These are phyloP conservation scores for Hemaris fuciformis DNA, from an alignment of 2,888 invertebrate genomes.

Conservation along the genomic window DNA sequence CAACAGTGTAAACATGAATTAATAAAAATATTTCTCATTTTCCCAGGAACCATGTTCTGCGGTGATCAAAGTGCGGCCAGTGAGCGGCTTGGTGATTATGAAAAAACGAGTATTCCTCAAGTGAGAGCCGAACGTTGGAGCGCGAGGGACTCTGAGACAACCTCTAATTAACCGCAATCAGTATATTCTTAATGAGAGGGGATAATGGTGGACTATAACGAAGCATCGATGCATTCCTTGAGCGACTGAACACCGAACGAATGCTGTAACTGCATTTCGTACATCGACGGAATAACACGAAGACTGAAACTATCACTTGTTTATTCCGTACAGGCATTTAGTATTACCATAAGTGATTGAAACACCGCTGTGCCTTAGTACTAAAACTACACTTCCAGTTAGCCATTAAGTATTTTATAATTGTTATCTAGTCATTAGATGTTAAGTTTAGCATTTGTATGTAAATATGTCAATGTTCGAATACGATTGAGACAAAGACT, in stretches of 20 bases:
- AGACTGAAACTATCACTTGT: slow-evolving; percentile 73
- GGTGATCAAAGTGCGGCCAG: slow-evolving; percentile 76
- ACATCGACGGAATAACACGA: slow-evolving; percentile 65
- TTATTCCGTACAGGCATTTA: slow-evolving; percentile 75
- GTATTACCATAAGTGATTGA: slow-evolving; percentile 61
- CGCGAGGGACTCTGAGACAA: slow-evolving; percentile 69
- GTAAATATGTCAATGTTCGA: slow-evolving; percentile 15
- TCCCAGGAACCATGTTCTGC: slow-evolving; percentile 72
- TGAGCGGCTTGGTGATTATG: slow-evolving; percentile 76
- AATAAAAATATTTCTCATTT: slow-evolving; percentile 52
- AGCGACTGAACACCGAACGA: slow-evolving; percentile 62
- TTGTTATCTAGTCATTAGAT: slow-evolving; percentile 76
- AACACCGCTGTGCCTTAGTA: slow-evolving; percentile 74
- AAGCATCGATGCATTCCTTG: slow-evolving; percentile 77
- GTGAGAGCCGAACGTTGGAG: slow-evolving; percentile 63
- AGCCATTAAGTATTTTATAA: slow-evolving; percentile 50
- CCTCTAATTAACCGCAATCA: slow-evolving; percentile 81
- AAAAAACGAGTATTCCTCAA: slow-evolving; percentile 76
- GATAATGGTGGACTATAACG: slow-evolving; percentile 78
- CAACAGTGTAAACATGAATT: slow-evolving; percentile 10
- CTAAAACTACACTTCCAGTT: slow-evolving; percentile 59
- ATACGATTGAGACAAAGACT: slow-evolving; percentile 70
- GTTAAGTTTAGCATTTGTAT: slow-evolving; percentile 49
- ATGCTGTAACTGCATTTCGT: slow-evolving; percentile 67
- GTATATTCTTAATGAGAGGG: slow-evolving; percentile 81